phyloP scores from a whole-genome alignment of 2,797 vertebrate genomes.

The Falco rusticolus region DNA sequence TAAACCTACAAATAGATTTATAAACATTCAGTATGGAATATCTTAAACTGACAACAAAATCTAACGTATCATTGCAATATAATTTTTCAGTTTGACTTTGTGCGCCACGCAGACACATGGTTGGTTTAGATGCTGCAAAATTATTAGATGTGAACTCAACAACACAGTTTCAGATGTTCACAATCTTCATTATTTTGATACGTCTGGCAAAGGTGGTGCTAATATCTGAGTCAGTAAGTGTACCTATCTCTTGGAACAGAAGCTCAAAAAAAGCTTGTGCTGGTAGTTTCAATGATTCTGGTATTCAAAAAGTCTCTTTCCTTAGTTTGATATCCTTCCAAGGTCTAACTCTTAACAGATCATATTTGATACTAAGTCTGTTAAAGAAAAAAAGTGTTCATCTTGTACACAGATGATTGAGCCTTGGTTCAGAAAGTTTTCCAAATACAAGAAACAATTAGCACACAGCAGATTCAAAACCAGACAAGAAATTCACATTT shows the following conservation, averaged over 20 bases:
- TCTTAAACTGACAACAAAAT: not conserved
- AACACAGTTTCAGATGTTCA: not conserved
- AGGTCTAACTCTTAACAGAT: not conserved
- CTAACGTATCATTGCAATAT: not conserved
- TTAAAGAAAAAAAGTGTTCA: fast-evolving
- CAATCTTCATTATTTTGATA: not conserved
- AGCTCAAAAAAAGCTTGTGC: not conserved
- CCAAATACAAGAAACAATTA: not conserved
- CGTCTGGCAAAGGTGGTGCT: not conserved
- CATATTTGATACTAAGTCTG: not conserved
- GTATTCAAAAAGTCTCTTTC: not conserved
- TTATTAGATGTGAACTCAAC: not conserved
- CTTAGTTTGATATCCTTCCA: not conserved
- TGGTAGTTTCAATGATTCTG: not conserved
- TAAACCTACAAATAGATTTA: not conserved
- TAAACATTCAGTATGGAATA: not conserved
- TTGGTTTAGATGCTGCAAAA: not conserved
- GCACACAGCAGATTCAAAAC: not conserved
- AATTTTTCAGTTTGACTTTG: not conserved
- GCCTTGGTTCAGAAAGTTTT: not conserved
- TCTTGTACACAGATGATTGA: not conserved
- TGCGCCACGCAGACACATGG: fast-evolving
- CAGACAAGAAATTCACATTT: not conserved
- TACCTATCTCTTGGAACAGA: not conserved
- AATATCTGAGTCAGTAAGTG: not conserved